Conservation (phyloP, 2,888 invertebrate genomes). For the Agrotis ipsilon region DNA sequence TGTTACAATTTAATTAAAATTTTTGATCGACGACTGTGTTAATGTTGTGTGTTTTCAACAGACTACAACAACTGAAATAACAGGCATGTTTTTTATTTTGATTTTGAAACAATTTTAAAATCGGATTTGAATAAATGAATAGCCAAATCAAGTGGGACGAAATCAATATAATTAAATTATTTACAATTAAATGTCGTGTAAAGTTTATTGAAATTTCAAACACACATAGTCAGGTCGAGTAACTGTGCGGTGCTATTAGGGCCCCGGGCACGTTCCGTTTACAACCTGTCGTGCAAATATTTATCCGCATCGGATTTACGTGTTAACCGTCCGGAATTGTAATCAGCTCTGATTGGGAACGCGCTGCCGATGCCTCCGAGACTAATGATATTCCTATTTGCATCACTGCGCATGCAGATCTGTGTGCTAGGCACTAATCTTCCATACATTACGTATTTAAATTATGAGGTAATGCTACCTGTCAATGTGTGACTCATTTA, state of each 20-base stretch:
- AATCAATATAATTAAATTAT: conserved; percentile 53
- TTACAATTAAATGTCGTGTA: conserved; percentile 60
- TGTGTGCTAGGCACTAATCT: conserved; percentile 31
- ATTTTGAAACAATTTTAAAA: neutral
- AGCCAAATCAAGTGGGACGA: conserved; percentile 53
- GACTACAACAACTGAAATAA: neutral
- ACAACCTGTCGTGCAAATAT: conserved; percentile 90
- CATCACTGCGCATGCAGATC: conserved; percentile 38
- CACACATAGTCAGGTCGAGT: conserved; percentile 78
- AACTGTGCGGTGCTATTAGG: conserved; percentile 84
- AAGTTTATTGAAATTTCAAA: conserved; percentile 76
- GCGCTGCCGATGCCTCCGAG: conserved; percentile 60
- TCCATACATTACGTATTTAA: conserved; percentile 12
- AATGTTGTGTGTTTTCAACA: neutral
- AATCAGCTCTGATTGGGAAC: conserved; percentile 87
- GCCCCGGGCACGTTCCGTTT: conserved; percentile 84
- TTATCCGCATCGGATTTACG: conserved; percentile 89
- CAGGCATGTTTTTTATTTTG: neutral
- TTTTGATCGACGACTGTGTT: conserved; percentile 18
- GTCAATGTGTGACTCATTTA: neutral
- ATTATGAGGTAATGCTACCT: conserved; percentile 14
- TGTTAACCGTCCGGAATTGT: conserved; percentile 87
- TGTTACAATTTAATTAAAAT: conserved; percentile 30
- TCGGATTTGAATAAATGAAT: neutral
- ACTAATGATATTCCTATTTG: conserved; percentile 63